These are phyloP conservation scores for Echeneis naucrates DNA, from an alignment of 2,797 vertebrate species.

Conservation along the genomic window DNA sequence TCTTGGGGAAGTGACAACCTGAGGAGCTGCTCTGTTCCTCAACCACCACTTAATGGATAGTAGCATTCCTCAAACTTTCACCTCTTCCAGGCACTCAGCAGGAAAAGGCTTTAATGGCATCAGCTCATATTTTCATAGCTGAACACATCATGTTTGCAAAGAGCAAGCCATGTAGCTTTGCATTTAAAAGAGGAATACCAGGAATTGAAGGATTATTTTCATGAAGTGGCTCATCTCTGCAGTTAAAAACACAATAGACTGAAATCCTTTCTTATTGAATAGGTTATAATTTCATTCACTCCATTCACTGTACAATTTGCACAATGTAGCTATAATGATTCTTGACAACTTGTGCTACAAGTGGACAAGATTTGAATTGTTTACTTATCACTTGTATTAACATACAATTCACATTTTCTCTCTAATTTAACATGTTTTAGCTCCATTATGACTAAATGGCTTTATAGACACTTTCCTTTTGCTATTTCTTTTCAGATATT, in stretches of 20 bases:
- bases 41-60: slow-evolving; percentile 12
- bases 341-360: too few species aligned
- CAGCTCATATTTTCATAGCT: slow-evolving; percentile 8
- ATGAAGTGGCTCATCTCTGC: slow-evolving; percentile 19
- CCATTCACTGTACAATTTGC: not conserved
- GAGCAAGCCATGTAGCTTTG: slow-evolving; percentile 11
- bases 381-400: too few species aligned
- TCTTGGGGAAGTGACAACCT: slow-evolving; percentile 31
- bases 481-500: too few species aligned
- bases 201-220: slow-evolving; percentile 27
- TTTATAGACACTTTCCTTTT: too few species aligned
- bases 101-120: slow-evolving; percentile 34
- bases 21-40: slow-evolving; percentile 41
- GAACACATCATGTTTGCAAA: slow-evolving; percentile 16
- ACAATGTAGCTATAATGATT: not conserved
- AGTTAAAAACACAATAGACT: slow-evolving; percentile 2
- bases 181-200: slow-evolving; percentile 33
- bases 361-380: too few species aligned
- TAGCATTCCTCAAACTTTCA: slow-evolving; percentile 24
- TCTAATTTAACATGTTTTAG: too few species aligned
- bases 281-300: slow-evolving; percentile 3
- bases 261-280: slow-evolving; percentile 6
- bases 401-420: too few species aligned
- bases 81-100: slow-evolving; percentile 11
- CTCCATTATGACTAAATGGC: too few species aligned